Evolutionary conservation across 2,797 vertebrate species (phyloP).

Genomic region (Chrysolophus pictus): DNA sequence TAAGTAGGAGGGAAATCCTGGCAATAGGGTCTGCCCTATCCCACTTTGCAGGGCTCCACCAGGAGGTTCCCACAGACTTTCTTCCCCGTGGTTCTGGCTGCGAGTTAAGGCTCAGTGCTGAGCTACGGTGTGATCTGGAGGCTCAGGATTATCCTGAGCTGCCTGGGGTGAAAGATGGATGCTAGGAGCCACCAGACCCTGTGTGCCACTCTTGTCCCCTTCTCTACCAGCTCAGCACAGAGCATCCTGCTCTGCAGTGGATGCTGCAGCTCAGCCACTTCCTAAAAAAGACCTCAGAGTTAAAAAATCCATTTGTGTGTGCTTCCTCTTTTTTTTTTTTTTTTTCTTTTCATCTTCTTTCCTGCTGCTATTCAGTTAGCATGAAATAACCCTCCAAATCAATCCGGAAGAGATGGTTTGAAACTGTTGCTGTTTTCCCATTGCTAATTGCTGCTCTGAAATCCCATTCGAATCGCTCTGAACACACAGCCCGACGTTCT

Average conservation of each 20-base stretch:
- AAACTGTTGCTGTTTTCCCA: conserved; percentile 35
- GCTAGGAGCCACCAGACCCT: not conserved
- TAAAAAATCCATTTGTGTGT: not conserved
- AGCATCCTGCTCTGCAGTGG: not conserved
- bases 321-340: not conserved
- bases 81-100: not conserved
- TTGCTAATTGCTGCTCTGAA: conserved; percentile 42
- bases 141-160: not conserved
- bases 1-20: not conserved
- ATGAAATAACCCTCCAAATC: conserved; percentile 64
- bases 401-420: conserved; percentile 49
- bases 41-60: fast-evolving
- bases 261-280: not conserved
- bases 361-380: conserved; percentile 59
- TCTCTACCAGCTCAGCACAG: not conserved
- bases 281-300: not conserved
- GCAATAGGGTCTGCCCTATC: not conserved
- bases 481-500: not conserved
- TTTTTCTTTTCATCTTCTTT: conserved; percentile 44
- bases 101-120: no score
- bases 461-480: not conserved
- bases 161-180: not conserved
- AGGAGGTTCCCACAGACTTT: not conserved
- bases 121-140: not conserved
- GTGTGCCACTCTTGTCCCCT: not conserved